A percentile compares a stretch with the other conserved stretches of the same genome.
These are phyloP conservation scores for Philantomba maxwellii DNA, from an alignment of 2,113 vertebrate genomes.

Conservation along the genomic window DNA sequence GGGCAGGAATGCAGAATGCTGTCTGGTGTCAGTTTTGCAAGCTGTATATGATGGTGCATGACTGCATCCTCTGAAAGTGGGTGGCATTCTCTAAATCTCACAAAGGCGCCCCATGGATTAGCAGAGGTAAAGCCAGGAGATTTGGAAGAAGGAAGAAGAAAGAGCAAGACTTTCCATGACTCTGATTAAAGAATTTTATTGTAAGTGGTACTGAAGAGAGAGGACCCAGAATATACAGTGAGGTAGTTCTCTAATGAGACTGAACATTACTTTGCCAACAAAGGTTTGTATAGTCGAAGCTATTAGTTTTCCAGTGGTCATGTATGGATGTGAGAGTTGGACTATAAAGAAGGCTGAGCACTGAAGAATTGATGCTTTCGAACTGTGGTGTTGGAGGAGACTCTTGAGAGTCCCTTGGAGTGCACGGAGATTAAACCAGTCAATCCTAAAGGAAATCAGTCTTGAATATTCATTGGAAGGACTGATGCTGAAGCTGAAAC, in stretches of 20 bases:
- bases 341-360: background rate
- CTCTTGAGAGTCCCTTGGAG: background rate
- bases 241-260: background rate
- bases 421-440: background rate
- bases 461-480: background rate
- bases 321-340: background rate
- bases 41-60: rapidly evolving
- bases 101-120: background rate
- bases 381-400: background rate
- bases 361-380: rapidly evolving
- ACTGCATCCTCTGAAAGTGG: background rate
- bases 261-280: background rate
- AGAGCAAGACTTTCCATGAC: background rate
- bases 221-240: background rate
- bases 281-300: background rate
- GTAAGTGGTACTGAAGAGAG: background rate
- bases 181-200: background rate
- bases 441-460: background rate
- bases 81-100: background rate
- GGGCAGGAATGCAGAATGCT: background rate
- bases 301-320: background rate
- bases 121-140: background rate
- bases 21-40: background rate
- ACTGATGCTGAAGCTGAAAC: background rate
- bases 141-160: background rate